These are phyloP conservation scores for Peromyscus melanophrys DNA, from an alignment of 2,797 vertebrate species.

Conservation along the genomic window DNA sequence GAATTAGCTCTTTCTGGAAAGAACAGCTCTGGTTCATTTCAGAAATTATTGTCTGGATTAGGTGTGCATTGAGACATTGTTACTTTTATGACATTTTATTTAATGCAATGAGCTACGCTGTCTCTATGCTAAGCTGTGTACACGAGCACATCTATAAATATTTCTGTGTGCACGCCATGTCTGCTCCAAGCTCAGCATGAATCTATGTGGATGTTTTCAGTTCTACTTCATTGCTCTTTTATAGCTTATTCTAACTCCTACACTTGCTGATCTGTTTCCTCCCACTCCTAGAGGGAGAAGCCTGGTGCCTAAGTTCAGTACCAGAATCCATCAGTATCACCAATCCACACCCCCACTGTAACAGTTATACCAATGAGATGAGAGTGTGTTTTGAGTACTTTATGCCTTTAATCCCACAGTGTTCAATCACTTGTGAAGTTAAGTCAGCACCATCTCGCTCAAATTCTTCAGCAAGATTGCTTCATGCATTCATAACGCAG, in stretches of 20 bases:
- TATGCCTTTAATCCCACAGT: not conserved
- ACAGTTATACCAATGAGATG: not conserved
- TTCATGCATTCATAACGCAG: not conserved
- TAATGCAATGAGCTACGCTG: not conserved
- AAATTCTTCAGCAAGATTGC: not conserved
- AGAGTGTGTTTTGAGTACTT: not conserved
- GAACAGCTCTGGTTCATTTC: not conserved
- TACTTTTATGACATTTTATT: not conserved
- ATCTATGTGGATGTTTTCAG: not conserved
- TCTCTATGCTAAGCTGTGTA: not conserved
- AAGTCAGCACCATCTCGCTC: not conserved
- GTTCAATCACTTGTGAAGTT: not conserved
- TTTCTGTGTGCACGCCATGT: not conserved
- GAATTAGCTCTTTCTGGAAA: not conserved
- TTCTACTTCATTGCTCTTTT: not conserved
- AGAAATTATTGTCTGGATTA: not conserved
- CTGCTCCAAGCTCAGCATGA: not conserved
- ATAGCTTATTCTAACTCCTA: not conserved
- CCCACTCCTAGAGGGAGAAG: not conserved
- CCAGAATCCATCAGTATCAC: not conserved
- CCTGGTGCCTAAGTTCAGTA: not conserved
- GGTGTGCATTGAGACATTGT: not conserved
- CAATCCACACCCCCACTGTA: not conserved
- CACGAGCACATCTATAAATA: not conserved
- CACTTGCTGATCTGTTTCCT: not conserved